Base-by-base conservation (phyloP, 2,888 invertebrate species). In the Drosophila borborema region DNA sequence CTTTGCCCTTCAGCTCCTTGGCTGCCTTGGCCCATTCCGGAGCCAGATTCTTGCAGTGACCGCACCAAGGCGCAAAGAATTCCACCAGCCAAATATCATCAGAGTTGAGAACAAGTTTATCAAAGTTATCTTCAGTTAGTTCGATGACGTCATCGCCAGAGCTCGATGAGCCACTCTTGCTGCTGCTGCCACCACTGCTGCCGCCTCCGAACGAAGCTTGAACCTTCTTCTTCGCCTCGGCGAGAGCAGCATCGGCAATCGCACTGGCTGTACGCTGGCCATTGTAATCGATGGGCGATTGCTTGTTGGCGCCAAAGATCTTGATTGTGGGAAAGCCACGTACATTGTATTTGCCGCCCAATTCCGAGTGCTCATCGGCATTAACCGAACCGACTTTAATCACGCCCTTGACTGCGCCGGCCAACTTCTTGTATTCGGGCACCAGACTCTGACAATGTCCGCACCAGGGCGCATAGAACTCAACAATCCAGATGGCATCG, bases 21-120 rank as follows among this genome's bases (percentile, higher is more conserved):
- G 99, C 99, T 2, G 99, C 99, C 91, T 96, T 96, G 14, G 97
- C 97, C 99, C 99, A 99, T 80, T 99, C 97, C 0, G 99, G 99
- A 63, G 97, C 99, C 62, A 99, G 94, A 92, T 96, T 98, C 94
- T 99, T 99, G 94, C 99, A 99, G 93, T 99, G 98, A 7, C 98
- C 98, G 93, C 98, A 99, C 97, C 98, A 98, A 0, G 98, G 98
- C 8, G 99, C 99, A 93, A 96, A 99, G 95, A 99, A 99, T 93
- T 99, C 99, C 2, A 99, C 98, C 82, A 99, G 94, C 99, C 99
- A 99, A 93, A 98, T 95, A 91, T 99, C 99, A 18, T 99, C 97
- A 55, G 98, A 98, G 83, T 97, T 95, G 82, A 99, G 92, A 18
- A 99, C 99, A 63, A 96, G 93, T 92, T 97, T 96, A 78, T 99